Evolutionary conservation across 2,113 vertebrate genomes (phyloP).

Genomic region (Phalacrocorax carbo): DNA sequence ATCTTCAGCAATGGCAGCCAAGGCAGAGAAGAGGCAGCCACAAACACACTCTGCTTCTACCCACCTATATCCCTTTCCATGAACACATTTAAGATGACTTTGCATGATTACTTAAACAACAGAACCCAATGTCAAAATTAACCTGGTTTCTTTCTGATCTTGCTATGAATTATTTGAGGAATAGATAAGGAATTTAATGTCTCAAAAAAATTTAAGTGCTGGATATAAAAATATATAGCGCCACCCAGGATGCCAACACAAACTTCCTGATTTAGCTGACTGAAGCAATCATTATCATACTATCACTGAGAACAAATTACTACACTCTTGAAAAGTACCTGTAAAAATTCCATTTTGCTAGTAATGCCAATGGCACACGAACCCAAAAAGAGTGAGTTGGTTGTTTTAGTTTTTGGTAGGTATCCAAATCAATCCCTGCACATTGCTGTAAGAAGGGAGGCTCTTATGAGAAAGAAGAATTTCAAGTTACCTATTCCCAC

Average conservation of each 20-base stretch:
- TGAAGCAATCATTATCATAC: neutral
- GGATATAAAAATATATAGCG: neutral
- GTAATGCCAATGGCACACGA: neutral
- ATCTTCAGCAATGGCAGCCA: neutral
- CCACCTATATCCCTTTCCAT: accelerated
- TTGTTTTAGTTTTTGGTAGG: neutral
- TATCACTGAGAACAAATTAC: neutral
- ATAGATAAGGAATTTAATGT: neutral
- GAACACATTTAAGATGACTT: neutral
- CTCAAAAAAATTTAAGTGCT: neutral
- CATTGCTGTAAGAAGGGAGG: neutral
- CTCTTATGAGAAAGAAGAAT: neutral
- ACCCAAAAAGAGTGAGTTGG: neutral
- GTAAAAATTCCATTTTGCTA: neutral
- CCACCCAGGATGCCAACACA: neutral
- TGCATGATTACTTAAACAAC: neutral
- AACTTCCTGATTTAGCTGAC: neutral
- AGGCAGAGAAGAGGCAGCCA: neutral
- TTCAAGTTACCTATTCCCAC: neutral
- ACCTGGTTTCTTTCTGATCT: neutral
- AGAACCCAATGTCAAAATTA: neutral
- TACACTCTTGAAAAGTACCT: neutral
- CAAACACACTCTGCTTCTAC: neutral
- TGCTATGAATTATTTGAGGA: neutral
- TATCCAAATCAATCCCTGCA: neutral